Conservation (phyloP, 2,797 vertebrate genomes). For the Strix occidentalis region DNA sequence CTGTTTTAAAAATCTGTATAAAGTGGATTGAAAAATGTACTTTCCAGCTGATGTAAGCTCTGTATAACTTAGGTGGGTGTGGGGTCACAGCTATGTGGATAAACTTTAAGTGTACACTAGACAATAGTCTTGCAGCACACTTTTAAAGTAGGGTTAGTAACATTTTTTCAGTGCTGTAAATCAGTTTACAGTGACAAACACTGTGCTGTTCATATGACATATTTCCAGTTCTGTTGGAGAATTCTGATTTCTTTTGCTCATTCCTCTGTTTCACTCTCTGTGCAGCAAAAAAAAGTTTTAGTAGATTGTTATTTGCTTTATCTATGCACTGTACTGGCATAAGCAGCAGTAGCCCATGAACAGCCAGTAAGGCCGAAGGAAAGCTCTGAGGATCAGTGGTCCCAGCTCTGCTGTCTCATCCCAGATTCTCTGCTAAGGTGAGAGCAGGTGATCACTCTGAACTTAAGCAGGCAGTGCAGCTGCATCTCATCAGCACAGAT, state of each 20-base stretch:
- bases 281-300: background rate
- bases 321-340: background rate
- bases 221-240: background rate
- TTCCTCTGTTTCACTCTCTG: rapidly evolving
- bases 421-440: background rate
- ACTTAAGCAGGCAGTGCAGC: background rate
- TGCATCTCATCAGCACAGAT: background rate
- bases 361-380: background rate
- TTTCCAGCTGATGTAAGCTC: background rate
- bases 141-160: background rate
- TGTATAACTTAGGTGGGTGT: background rate
- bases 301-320: background rate
- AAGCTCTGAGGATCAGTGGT: background rate
- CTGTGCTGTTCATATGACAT: rapidly evolving
- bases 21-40: background rate
- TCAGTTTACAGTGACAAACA: background rate
- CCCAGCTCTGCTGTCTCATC: background rate
- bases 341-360: background rate
- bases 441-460: background rate
- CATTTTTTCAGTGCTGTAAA: background rate
- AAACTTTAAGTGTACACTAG: background rate
- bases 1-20: background rate
- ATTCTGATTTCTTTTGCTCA: background rate
- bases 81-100: background rate
- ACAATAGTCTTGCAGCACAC: background rate